Evolutionary conservation across 2,113 vertebrate genomes (phyloP).

Genomic region (Sander vitreus): DNA sequence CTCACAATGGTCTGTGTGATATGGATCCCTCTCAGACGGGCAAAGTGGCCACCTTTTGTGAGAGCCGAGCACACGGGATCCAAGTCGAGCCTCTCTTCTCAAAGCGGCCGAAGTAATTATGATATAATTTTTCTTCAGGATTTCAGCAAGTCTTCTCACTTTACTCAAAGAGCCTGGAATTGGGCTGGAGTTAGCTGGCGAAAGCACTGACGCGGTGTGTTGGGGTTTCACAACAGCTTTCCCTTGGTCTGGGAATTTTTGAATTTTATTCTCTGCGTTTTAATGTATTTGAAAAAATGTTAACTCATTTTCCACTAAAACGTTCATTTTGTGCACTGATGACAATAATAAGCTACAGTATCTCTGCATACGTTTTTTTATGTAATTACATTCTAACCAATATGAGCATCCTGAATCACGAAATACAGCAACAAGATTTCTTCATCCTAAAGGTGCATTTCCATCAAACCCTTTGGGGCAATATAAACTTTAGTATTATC

Average conservation of each 20-base stretch:
- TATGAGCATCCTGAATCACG: not conserved
- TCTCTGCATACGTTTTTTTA: not conserved
- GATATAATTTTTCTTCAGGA: conserved; percentile 72
- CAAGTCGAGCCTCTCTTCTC: conserved; percentile 39
- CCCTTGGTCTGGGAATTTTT: not conserved
- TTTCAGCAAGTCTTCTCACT: conserved; percentile 74
- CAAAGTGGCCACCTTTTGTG: conserved; percentile 73
- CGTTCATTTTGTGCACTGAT: not conserved
- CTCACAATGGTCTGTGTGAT: conserved; percentile 72
- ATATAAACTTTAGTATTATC: no score
- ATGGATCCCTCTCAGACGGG: conserved; percentile 69
- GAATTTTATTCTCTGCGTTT: not conserved
- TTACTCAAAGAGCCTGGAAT: conserved; percentile 69
- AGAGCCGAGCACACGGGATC: conserved; percentile 38
- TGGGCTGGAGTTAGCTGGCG: conserved; percentile 44
- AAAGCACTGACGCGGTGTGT: conserved; percentile 40
- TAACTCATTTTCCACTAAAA: not conserved
- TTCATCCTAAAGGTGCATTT: no score
- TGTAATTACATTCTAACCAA: not conserved
- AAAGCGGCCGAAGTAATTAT: conserved; percentile 65
- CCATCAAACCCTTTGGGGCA: no score
- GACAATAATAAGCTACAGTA: not conserved
- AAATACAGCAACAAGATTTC: no score
- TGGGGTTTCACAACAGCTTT: conserved; percentile 30
- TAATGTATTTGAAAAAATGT: not conserved